Evolutionary conservation across 2,797 vertebrate species (phyloP).

Genomic region (Onychomys torridus): DNA sequence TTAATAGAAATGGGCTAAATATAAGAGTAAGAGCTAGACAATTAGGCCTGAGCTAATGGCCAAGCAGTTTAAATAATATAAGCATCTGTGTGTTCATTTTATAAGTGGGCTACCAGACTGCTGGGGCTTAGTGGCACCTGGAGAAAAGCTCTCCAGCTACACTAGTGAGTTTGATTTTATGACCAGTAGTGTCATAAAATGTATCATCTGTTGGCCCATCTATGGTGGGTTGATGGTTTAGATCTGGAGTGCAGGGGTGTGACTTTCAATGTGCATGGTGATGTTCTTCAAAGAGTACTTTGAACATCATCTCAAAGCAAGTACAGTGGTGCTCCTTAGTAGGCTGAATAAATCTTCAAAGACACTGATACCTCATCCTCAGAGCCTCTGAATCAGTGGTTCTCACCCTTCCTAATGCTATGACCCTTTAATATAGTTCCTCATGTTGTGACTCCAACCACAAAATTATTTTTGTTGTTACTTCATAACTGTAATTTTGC

Average conservation of each 20-base stretch:
- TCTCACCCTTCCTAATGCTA: background rate
- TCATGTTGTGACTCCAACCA: background rate
- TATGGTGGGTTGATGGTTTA: background rate
- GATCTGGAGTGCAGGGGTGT: background rate
- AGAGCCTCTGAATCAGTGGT: background rate
- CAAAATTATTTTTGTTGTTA: background rate
- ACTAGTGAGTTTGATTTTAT: conserved; percentile 4
- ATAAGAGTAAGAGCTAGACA: no score
- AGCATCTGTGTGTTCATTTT: no score
- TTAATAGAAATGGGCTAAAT: no score
- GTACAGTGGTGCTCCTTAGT: background rate
- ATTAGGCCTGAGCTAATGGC: no score
- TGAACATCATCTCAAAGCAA: background rate
- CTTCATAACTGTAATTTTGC: background rate
- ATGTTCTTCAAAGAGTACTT: background rate
- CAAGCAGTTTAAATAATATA: no score
- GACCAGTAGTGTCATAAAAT: background rate
- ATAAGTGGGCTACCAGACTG: no score
- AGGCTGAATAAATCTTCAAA: background rate
- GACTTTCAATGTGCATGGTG: background rate
- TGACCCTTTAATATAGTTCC: background rate
- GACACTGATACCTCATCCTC: background rate
- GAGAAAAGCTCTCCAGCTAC: no score
- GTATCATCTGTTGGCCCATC: background rate
- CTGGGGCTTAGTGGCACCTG: no score